Base-by-base conservation (phyloP, 2,113 vertebrate species). In the Syngnathus typhle region DNA sequence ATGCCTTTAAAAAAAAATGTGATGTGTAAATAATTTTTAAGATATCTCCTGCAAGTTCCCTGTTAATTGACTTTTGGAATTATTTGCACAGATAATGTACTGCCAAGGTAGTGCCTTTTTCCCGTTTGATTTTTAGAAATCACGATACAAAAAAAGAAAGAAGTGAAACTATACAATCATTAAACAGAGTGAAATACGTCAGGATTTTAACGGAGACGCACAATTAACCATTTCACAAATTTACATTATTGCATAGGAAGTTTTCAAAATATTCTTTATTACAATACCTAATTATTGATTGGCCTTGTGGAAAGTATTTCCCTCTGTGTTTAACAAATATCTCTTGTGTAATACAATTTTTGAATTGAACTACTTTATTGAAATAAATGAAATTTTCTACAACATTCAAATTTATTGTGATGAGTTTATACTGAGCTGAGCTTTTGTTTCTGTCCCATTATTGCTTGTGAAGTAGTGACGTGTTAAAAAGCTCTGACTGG, bases 21-120 rank as follows among this genome's bases (percentile, higher is more conserved):
- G 61, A 78, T 72, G 10, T 85, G 80, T 87, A 85, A 82, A 88
- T 87, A 75, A 64, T 73, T 65, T 75, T 75, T 41, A 47, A 38
- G 54, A 62, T 77, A 70, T 74, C 69, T 77, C 64, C 70, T 70
- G 52, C 64, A 68, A 64, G 61, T 71, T 70, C 27, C 21, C 79
- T 77, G 70, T 80, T 78, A 60, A 72, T 67, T 73, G 68, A 77
- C 19, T 21, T 72, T 77, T 81, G 72, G 75, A 82, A 68, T 76
- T 77, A 60, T 78, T 83, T 84, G 69, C 64, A 78, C 71, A 72
- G 5, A 68, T 46, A 36, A 49, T 64, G n/a, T 62, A n/a, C 56
- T 63, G 5, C 39, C 39, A 32, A 64, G 44, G 9, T 19, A 9
- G 1, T 60, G 7, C 19, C n/a, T 27, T 56, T 56, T 56, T 18